Base-by-base conservation (phyloP, 1,140 invertebrate genomes). In the Aphaenogaster floridana region DNA sequence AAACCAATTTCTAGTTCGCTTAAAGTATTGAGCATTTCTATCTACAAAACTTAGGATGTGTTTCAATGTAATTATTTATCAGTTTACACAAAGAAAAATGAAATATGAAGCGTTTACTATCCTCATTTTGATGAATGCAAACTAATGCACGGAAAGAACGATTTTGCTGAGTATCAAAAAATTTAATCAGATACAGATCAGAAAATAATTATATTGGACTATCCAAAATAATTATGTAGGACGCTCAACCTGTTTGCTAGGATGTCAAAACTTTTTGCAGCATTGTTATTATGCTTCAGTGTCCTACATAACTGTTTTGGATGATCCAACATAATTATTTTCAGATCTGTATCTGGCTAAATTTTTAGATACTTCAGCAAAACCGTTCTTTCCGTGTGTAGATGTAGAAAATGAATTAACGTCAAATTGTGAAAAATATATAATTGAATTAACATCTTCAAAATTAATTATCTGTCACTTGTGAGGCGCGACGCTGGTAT, bases 401-500 rank as follows among this genome's bases (percentile, higher is more conserved):
- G 61, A 39, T 48, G 3, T 45, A 45, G 17, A 54, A 80, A 57
- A 42, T 57, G 11, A 81, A 71, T 54, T 59, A 54, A 68, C 13
- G n/a, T 13, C 36, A 17, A 11, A 71, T 34, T 28, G 50, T 39
- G n/a, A 81, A 57, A 11, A 13, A 61, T 36, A 36, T 15, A 8
- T 42, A 79, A 80, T 79, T 15, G 17, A 79, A 79, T 68, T 50
- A 64, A 68, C 63, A 39, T 66, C 6, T 36, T 17, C 61, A 36
- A 52, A 79, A 77, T 77, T 3, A 77, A 63, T 54, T 39, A 80
- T 36, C 50, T 68, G 8, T 34, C n/a, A 57, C 0, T 42, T 5
- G 63, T n/a, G 21, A 78, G 1, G 3, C 39, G 54, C 77, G n/a
- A 52, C 1, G 17, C 6, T 21, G 34, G 11, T 36, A 28, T 42